Evolutionary conservation across 2,797 vertebrate genomes (phyloP), one percentile per base, ranked within the genome.

Genomic region (Microcaecilia unicolor): DNA sequence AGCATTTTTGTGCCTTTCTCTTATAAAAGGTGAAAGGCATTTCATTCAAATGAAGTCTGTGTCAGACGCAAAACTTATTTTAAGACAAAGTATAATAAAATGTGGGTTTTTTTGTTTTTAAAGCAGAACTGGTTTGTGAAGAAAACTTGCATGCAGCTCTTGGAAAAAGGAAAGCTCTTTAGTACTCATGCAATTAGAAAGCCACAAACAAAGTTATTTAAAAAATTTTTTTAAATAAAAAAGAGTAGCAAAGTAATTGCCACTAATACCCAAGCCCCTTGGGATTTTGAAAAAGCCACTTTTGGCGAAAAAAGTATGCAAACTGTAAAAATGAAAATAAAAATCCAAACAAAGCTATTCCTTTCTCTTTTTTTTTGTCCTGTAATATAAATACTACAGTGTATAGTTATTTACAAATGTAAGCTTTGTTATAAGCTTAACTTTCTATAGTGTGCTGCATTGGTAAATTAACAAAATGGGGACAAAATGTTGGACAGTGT

Each of bases 361-460:
- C 51, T 45, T 50, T 47, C n/a, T n/a, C 51, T 45, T 29, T 63
- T 51, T 64, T 70, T 76, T 78, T 74, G 70, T 74, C 63, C 86
- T 90, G 88, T 93, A 89, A 93, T 84, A 85, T 92, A 86, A 84
- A 86, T 92, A 87, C 76, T 72, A 73, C 87, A 71, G 81, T 90
- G 91, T 90, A 83, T 92, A 89, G 85, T 88, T 88, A 88, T 90
- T 93, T 92, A 85, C 86, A 90, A 86, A 86, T 83, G 85, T 89
- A 90, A 91, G 88, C 85, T 94, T 93, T 91, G 89, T 87, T 91
- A 89, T 83, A 87, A 85, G 82, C 82, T 84, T 83, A 85, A 81
- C 85, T 91, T 91, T 90, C 83, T 87, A 85, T 88, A 82, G 70
- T 60, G 80, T 76, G 78, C 79, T 80, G 74, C 80, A 77, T 71